Percentiles rank a stretch among this genome's conserved stretches.
These are phyloP conservation scores for Megaleporinus macrocephalus DNA, from an alignment of 2,113 vertebrate species.

Conservation along the genomic window DNA sequence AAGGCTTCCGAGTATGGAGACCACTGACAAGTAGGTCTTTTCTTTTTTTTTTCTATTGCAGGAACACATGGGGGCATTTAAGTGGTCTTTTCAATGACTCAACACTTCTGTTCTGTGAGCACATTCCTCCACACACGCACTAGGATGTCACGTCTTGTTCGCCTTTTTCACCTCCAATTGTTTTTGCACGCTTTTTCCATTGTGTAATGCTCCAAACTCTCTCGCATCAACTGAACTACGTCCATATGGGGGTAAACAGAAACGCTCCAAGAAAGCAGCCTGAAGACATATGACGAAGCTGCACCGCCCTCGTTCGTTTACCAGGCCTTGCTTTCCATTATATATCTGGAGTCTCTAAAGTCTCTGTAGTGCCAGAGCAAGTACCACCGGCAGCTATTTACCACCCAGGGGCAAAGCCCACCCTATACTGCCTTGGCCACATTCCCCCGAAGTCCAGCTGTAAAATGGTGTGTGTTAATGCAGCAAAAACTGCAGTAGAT, in stretches of 20 bases:
- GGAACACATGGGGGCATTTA: conserved; percentile 71
- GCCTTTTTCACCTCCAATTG: conserved; percentile 63
- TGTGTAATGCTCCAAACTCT: conserved; percentile 51
- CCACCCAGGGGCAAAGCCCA: too few species aligned
- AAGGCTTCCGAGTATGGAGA: background rate
- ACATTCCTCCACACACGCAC: conserved; percentile 32
- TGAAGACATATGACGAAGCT: background rate
- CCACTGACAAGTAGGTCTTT: conserved; percentile 55
- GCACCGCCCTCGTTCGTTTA: background rate
- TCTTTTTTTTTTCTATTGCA: conserved; percentile 72
- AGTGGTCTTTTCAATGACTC: conserved; percentile 64
- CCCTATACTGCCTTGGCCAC: too few species aligned
- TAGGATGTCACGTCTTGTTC: conserved; percentile 64
- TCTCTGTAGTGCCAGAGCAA: too few species aligned
- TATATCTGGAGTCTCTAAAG: too few species aligned
- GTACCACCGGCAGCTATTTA: too few species aligned
- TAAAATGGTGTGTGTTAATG: too few species aligned
- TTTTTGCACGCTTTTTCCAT: conserved; percentile 63
- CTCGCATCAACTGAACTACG: background rate
- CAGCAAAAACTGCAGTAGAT: too few species aligned
- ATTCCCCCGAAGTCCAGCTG: too few species aligned
- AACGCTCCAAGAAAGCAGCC: conserved; percentile 16
- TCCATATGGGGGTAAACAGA: conserved; percentile 58
- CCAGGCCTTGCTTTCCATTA: too few species aligned
- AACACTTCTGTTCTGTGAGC: conserved; percentile 9